Conservation (phyloP, 2,888 invertebrate genomes). For the Petrolisthes cinctipes region DNA sequence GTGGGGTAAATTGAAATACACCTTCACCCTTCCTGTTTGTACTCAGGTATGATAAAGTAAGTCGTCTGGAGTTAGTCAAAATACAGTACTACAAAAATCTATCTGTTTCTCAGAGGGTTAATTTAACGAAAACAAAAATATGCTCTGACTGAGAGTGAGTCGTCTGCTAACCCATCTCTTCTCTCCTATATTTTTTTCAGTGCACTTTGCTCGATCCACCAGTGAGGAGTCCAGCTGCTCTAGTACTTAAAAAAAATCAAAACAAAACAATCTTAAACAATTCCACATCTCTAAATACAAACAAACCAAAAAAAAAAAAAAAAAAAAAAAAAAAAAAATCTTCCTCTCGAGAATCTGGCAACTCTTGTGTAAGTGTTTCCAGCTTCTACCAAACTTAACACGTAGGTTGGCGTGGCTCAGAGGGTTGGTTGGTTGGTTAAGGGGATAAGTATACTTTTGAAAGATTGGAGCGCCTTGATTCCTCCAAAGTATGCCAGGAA, state of each 20-base stretch:
- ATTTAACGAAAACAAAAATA: too few species aligned
- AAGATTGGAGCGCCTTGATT: too few species aligned
- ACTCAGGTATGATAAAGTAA: too few species aligned
- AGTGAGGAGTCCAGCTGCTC: conserved; percentile 53
- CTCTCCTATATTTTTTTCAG: conserved; percentile 32
- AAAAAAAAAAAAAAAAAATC: conserved; percentile 6
- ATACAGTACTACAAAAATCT: too few species aligned
- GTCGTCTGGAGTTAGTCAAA: too few species aligned
- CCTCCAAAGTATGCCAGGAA: too few species aligned
- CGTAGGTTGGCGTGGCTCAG: conserved; percentile 9
- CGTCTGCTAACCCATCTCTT: not conserved
- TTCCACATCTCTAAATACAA: conserved; percentile 46
- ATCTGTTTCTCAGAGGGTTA: too few species aligned
- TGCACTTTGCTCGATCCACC: conserved; percentile 41
- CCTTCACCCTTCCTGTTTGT: too few species aligned
- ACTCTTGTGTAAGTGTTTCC: conserved; percentile 43
- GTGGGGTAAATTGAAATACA: too few species aligned
- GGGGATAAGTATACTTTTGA: too few species aligned
- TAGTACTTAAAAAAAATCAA: conserved; percentile 49
- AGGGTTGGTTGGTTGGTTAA: not conserved
- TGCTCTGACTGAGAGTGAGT: not conserved
- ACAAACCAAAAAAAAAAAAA: conserved; percentile 14
- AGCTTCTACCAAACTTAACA: not conserved
- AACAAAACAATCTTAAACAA: conserved; percentile 40
- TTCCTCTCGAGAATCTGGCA: conserved; percentile 40